Percentiles rank a stretch among this genome's conserved stretches.
phyloP scores from a whole-genome alignment of 2,113 vertebrate species.

The Lota lota region DNA sequence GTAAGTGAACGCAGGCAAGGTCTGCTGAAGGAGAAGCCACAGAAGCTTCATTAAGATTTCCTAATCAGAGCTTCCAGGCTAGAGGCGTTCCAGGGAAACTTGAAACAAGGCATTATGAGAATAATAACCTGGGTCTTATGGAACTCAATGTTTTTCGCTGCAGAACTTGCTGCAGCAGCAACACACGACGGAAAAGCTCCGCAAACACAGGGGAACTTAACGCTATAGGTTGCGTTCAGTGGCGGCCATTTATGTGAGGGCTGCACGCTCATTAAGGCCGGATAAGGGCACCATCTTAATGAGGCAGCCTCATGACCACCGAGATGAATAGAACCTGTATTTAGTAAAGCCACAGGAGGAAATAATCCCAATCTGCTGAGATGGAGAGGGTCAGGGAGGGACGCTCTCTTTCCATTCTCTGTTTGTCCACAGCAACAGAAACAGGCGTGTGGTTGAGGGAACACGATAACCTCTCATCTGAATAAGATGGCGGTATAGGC shows the following conservation, averaged over 20 bases:
- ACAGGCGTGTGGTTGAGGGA: too few species aligned
- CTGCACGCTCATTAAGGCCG: too few species aligned
- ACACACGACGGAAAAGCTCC: constrained; percentile 15
- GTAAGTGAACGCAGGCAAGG: constrained; percentile 48
- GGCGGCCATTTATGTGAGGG: not conserved
- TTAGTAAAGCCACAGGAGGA: too few species aligned
- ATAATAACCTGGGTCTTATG: constrained; percentile 64
- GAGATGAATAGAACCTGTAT: too few species aligned
- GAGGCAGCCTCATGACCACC: too few species aligned
- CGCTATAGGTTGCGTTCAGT: constrained; percentile 18
- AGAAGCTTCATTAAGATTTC: constrained; percentile 76
- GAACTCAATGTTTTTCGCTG: constrained; percentile 40
- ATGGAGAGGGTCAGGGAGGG: too few species aligned
- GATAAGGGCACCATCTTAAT: too few species aligned
- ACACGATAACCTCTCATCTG: too few species aligned
- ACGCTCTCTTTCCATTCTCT: too few species aligned
- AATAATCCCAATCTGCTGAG: too few species aligned
- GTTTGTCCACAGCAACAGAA: too few species aligned
- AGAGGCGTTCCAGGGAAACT: constrained; percentile 62
- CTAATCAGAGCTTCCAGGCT: constrained; percentile 66
- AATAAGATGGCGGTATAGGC: too few species aligned
- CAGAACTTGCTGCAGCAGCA: constrained; percentile 49
- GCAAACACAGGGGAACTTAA: constrained; percentile 18
- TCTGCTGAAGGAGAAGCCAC: constrained; percentile 73
- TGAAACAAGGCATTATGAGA: constrained; percentile 71